A percentile compares a stretch with the other conserved stretches of the same genome.
Conservation (phyloP, 1,140 invertebrate species). For the Caenorhabditis tropicalis region DNA sequence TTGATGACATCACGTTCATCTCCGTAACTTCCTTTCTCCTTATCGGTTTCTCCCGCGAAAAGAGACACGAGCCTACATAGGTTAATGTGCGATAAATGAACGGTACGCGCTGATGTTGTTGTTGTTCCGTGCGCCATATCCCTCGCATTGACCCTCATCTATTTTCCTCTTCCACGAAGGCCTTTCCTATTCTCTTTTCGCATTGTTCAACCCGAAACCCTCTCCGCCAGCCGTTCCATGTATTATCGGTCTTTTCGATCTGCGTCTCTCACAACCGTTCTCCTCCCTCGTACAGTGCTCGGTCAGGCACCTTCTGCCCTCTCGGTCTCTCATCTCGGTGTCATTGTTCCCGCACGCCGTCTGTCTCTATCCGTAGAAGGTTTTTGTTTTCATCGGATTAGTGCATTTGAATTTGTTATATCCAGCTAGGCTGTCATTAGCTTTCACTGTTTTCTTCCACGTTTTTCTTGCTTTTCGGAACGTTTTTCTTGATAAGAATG, state of each 20-base stretch:
- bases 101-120: constrained; percentile 26
- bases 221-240: constrained; percentile 12
- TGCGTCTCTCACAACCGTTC: not conserved
- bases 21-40: not conserved
- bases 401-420: constrained; percentile 3
- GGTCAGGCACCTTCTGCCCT: not conserved
- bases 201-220: not conserved
- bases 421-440: constrained; percentile 26
- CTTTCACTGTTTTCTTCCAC: not conserved
- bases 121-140: constrained; percentile 41
- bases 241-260: not conserved
- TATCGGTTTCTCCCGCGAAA: not conserved
- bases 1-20: not conserved
- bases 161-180: constrained; percentile 27
- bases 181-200: not conserved
- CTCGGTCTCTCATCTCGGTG: constrained; percentile 24
- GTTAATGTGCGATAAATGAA: constrained; percentile 9
- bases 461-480: not conserved
- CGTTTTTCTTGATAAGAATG: not conserved
- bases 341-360: constrained; percentile 34
- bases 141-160: constrained; percentile 32
- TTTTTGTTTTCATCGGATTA: constrained; percentile 43
- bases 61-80: constrained; percentile 11
- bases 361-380: not conserved
- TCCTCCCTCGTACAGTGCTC: constrained; percentile 12